Evolutionary conservation across 1,140 invertebrate genomes (phyloP), one percentile per base, ranked within the genome.

Genomic region (Euborellia annulipes): DNA sequence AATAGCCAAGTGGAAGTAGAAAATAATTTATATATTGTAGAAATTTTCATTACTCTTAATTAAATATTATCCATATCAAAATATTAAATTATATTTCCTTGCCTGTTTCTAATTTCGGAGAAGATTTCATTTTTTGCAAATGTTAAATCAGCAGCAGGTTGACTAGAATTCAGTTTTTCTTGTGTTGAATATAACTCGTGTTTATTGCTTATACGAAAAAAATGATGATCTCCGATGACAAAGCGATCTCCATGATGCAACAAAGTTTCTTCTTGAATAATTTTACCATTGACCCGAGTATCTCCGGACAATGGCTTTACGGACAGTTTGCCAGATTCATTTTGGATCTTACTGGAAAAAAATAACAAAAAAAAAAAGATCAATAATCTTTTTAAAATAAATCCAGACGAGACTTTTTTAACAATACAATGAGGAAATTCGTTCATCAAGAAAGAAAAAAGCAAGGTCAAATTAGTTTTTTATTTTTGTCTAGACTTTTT

Each of bases 171-270:
- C n/a, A n/a, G n/a, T n/a, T n/a, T n/a, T 47, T 52, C 54, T 20
- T 45, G 47, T 37, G 54, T 52, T 16, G 43, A 49, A 9, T 38
- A 45, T 7, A 59, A 49, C 8, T 64, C 52, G 52, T 58, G 54
- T 1, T 70, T 67, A 62, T 70, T 69, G 43, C 65, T 65, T 6
- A 75, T 63, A 50, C 69, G 68, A 52, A 79, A 79, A 51, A 75
- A 79, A 56, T 80, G 77, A 53, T 75, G 73, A 7, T 76, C 77
- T 16, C 76, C 78, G 18, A 81, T 68, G 2, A 79, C 71, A 18
- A 81, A 58, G 30, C 78, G 65, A 57, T 80, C 78, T 2, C 73
- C 76, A 53, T 80, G 73, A 44, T 68, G 66, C 1, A 77, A 58
- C 18, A 54, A 50, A 42, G 52, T 57, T 9, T 55, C 45, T 38